Evolutionary conservation across 2,113 vertebrate species (phyloP), one percentile per base, ranked within the genome.

Genomic region (Caloenas nicobarica): DNA sequence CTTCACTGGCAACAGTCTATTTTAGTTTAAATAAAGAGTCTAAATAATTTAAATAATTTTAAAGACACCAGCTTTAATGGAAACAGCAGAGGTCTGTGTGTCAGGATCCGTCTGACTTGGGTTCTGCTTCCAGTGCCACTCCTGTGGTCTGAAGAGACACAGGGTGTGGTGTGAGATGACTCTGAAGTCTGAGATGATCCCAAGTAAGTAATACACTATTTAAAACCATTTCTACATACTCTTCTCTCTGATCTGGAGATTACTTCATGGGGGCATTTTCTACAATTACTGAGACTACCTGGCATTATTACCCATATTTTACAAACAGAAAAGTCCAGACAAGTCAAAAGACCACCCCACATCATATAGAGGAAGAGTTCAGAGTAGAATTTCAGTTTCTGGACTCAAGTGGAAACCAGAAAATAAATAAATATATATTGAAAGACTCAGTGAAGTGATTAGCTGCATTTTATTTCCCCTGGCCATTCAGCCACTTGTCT

Each of bases 71-170:
- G 21, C 8, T 68, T 48, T 31, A 36, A 40, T 58, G 3, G 69
- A 78, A 89, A 60, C 0, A 0, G 4, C 9, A 51, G 46, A 62
- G 22, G 29, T 17, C 13, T 71, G 33, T 69, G 8, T 64, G 28
- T 42, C 23, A 64, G 23, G 42, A 46, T 64, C 12, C 2, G 4
- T 6, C 24, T 80, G 54, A 42, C 33, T 31, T 54, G 71, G 26
- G 5, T 72, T 64, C 68, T 92, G 9, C 14, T 76, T 77, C 38
- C 25, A 72, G 58, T 21, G 12, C 48, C 58, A 38, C 76, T 80
- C 16, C 3, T 48, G 24, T 0, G 0, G 54, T 29, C 34, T 65
- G 42, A 82, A 66, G 48, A 71, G 23, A 40, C 18, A 36, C 0
- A 2, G 11, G 3, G 3, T 88, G 4, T 34, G 16, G 26, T 51